A percentile compares a stretch with the other conserved stretches of the same genome.
These are phyloP conservation scores for Gadopsis marmoratus DNA, from an alignment of 2,797 vertebrate species.

Conservation along the genomic window DNA sequence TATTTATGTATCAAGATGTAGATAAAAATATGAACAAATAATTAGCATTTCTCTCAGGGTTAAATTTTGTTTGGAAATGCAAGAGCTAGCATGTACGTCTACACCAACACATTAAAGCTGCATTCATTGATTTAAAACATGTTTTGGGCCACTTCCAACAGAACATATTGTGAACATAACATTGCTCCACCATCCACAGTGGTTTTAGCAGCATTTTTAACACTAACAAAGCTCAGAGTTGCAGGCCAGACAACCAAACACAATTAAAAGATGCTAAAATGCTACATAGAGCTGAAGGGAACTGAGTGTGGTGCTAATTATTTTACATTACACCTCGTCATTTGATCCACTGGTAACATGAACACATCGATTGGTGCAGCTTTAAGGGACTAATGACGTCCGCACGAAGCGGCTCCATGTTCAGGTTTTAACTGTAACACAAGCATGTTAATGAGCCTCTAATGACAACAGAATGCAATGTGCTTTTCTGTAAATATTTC, in stretches of 20 bases:
- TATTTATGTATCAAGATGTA: constrained; percentile 37
- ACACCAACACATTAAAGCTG: constrained; percentile 1
- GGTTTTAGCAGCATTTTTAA: too few species aligned
- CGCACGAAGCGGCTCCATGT: constrained; percentile 12
- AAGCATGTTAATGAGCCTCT: constrained; percentile 11
- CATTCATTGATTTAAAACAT: neutral
- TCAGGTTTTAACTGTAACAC: constrained; percentile 24
- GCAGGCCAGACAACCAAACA: too few species aligned
- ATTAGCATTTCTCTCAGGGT: constrained; percentile 48
- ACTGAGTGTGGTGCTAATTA: too few species aligned
- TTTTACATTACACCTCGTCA: neutral
- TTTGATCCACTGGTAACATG: neutral
- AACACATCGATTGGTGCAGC: constrained; percentile 7
- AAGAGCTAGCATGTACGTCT: neutral
- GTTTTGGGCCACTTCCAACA: neutral
- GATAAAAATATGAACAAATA: neutral
- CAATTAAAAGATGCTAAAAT: too few species aligned
- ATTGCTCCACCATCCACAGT: neutral
- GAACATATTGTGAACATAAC: neutral
- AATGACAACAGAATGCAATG: constrained; percentile 46
- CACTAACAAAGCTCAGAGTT: too few species aligned
- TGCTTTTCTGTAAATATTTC: constrained; percentile 25
- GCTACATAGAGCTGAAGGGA: too few species aligned
- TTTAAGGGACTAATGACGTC: constrained; percentile 37
- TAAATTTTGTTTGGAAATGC: constrained; percentile 28